A percentile compares a stretch with the other conserved stretches of the same genome.
These are phyloP conservation scores for Bellardia bayeri DNA, from an alignment of 2,888 invertebrate species.

Conservation along the genomic window DNA sequence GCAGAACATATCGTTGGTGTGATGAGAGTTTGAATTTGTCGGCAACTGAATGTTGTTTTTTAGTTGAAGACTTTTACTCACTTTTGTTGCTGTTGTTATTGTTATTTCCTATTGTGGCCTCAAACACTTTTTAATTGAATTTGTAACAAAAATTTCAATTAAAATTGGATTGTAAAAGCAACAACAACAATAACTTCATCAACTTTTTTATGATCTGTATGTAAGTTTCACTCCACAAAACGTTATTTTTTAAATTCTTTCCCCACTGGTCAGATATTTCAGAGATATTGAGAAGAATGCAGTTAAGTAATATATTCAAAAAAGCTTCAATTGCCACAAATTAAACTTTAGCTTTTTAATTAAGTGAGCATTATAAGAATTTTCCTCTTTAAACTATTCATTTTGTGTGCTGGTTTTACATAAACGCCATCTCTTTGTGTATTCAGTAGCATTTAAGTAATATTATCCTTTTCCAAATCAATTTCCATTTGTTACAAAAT, in stretches of 20 bases:
- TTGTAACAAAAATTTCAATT: conserved; percentile 48
- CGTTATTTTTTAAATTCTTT: background rate
- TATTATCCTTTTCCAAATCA: background rate
- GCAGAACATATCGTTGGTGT: background rate
- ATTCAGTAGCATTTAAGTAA: background rate
- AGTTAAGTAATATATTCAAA: no score
- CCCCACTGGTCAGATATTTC: background rate
- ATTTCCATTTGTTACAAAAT: conserved; percentile 8
- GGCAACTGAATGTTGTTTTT: background rate
- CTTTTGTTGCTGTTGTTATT: background rate
- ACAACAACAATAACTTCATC: conserved; percentile 1
- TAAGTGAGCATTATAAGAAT: no score
- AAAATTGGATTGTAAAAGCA: conserved; percentile 11
- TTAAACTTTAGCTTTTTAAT: no score
- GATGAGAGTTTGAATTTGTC: background rate
- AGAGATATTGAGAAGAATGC: background rate
- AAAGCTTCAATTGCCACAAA: no score
- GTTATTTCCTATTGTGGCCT: conserved; percentile 30
- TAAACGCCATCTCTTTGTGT: background rate
- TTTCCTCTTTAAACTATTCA: background rate
- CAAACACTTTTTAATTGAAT: conserved; percentile 51
- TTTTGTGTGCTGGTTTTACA: background rate
- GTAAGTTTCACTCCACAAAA: background rate
- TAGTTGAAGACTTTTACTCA: background rate
- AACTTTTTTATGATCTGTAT: conserved; percentile 25